phyloP scores from a whole-genome alignment of 2,888 invertebrate species.

The Hyalella azteca region DNA sequence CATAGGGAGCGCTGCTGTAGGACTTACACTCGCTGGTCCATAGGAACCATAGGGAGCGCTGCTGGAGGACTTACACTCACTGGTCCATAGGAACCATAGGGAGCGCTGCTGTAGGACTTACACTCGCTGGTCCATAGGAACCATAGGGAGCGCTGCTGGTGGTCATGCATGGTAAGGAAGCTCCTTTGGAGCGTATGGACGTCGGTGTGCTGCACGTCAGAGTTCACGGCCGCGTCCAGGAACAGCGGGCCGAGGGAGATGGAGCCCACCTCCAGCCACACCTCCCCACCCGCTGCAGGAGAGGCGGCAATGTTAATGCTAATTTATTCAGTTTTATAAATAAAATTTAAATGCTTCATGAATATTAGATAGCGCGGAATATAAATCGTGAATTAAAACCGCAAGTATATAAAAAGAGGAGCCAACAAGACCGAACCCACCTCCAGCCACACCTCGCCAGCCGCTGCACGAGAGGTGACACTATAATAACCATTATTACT shows the following conservation, averaged over 20 bases:
- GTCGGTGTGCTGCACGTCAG: conserved; percentile 78
- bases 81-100: conserved; percentile 94
- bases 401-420: too few relatives aligned
- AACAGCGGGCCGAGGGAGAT: conserved; percentile 87
- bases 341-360: background rate
- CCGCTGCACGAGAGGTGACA: conserved; percentile 36
- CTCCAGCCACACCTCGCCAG: conserved; percentile 76
- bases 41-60: too few relatives aligned
- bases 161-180: conserved; percentile 71
- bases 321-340: background rate
- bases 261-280: conserved; percentile 91
- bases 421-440: conserved; percentile 89
- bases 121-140: conserved; percentile 85
- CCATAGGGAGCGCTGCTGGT: conserved; percentile 84
- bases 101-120: conserved; percentile 74
- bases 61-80: too few relatives aligned
- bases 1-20: too few relatives aligned
- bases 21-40: too few relatives aligned
- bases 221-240: conserved; percentile 85
- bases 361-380: too few relatives aligned
- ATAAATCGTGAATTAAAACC: too few relatives aligned
- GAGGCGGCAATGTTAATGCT: background rate
- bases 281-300: conserved; percentile 59
- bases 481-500: too few relatives aligned
- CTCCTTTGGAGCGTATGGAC: conserved; percentile 79